Conservation (phyloP, 1,140 invertebrate genomes). For the Stenopsyche tienmushanensis region DNA sequence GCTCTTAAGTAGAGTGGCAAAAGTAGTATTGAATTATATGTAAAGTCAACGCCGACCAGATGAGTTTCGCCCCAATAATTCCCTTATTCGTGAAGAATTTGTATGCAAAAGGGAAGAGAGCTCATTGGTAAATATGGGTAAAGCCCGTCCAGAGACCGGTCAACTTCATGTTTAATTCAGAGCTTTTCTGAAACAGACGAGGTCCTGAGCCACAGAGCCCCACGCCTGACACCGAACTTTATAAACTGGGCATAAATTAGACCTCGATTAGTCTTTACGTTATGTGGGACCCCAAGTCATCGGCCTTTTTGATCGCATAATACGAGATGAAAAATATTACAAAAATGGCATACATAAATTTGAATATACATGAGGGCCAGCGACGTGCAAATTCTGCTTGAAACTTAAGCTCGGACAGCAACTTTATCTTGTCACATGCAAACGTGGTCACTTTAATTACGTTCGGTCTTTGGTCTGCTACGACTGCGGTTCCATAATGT, state of each 20-base stretch:
- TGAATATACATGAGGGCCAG: too few relatives aligned
- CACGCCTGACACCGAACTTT: constrained; percentile 16
- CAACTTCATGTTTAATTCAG: constrained; percentile 32
- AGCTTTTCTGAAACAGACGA: constrained; percentile 9
- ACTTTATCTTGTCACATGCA: constrained; percentile 10
- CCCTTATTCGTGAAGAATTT: background rate
- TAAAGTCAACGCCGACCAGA: background rate
- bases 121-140: background rate
- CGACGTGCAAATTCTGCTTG: too few relatives aligned
- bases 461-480: background rate
- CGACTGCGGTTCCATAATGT: background rate
- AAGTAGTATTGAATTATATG: background rate
- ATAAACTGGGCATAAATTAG: constrained; percentile 34
- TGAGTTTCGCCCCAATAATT: background rate
- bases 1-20: too few relatives aligned
- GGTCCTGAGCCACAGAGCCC: background rate
- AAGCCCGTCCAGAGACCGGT: constrained; percentile 3
- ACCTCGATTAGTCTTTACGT: constrained; percentile 18
- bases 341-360: too few relatives aligned
- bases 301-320: too few relatives aligned
- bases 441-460: constrained; percentile 9
- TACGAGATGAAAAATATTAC: too few relatives aligned
- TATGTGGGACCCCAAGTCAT: too few relatives aligned
- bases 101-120: background rate
- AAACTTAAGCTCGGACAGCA: background rate